Conservation (phyloP, 2,797 vertebrate species). For the Podarcis lilfordi region DNA sequence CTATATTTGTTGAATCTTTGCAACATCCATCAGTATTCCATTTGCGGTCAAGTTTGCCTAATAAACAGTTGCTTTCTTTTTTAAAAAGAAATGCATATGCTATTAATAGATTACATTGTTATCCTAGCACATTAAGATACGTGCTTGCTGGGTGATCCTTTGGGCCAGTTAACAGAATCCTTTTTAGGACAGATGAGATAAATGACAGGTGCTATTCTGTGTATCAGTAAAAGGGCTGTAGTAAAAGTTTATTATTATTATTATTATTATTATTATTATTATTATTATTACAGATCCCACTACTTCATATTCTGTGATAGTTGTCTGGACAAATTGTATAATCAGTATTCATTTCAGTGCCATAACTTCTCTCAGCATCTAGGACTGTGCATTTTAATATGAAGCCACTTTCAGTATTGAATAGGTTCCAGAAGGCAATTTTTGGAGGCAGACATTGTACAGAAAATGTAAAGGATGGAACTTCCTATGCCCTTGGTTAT, state of each 20-base stretch:
- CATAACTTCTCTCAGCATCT: not conserved
- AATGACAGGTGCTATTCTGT: not conserved
- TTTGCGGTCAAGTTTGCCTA: not conserved
- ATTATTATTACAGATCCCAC: not conserved
- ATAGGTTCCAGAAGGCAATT: not conserved
- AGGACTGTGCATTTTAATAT: not conserved
- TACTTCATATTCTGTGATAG: not conserved
- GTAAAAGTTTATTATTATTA: not conserved
- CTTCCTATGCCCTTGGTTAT: conserved; percentile 3
- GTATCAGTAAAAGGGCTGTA: not conserved
- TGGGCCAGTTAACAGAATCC: not conserved
- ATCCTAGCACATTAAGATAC: not conserved
- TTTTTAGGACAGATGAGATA: not conserved
- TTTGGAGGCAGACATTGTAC: not conserved
- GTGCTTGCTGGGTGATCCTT: not conserved
- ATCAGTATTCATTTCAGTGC: not conserved
- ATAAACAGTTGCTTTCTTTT: conserved; percentile 5
- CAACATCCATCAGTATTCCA: not conserved
- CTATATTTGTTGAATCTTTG: not conserved
- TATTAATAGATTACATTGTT: not conserved
- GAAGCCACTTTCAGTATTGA: not conserved
- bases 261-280: no score
- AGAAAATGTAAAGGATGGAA: not conserved
- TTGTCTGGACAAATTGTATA: not conserved
- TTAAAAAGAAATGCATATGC: not conserved